Evolutionary conservation across 2,888 invertebrate species (phyloP).

Genomic region (Lobophora halterata): DNA sequence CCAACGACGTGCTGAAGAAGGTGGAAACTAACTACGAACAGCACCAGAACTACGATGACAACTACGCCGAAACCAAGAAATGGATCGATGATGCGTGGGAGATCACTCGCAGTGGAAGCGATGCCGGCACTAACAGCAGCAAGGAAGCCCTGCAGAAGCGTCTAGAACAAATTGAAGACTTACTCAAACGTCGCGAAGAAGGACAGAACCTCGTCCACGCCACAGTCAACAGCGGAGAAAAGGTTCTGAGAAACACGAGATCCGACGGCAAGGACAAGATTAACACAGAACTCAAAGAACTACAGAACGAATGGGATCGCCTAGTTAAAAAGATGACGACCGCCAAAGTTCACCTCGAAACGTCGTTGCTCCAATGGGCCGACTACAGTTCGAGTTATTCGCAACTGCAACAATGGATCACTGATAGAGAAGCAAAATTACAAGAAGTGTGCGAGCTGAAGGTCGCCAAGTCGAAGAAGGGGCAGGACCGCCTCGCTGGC

Average conservation of each 20-base stretch:
- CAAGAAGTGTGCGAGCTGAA: conserved; percentile 94
- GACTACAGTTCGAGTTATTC: conserved; percentile 96
- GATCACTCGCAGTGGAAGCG: conserved; percentile 89
- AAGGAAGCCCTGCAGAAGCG: conserved; percentile 92
- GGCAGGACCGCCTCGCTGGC: conserved; percentile 84
- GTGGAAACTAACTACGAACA: conserved; percentile 93
- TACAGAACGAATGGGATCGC: conserved; percentile 96
- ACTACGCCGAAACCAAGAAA: conserved; percentile 86
- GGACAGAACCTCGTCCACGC: conserved; percentile 93
- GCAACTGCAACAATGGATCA: conserved; percentile 96
- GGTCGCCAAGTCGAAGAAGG: conserved; percentile 88
- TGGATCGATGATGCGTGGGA: conserved; percentile 95
- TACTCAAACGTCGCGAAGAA: conserved; percentile 90
- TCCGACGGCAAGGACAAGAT: conserved; percentile 94
- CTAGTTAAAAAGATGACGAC: conserved; percentile 95
- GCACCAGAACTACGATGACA: conserved; percentile 89
- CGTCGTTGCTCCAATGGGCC: conserved; percentile 95
- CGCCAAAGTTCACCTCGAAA: conserved; percentile 94
- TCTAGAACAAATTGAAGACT: conserved; percentile 88
- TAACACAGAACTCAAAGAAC: conserved; percentile 91
- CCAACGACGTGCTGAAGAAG: conserved; percentile 93
- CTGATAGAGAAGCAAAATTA: conserved; percentile 94
- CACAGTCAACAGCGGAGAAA: conserved; percentile 94
- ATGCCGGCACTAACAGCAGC: conserved; percentile 88
- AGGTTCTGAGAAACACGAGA: conserved; percentile 91